phyloP scores from a whole-genome alignment of 2,113 vertebrate species.

The Lanius ludovicianus region DNA sequence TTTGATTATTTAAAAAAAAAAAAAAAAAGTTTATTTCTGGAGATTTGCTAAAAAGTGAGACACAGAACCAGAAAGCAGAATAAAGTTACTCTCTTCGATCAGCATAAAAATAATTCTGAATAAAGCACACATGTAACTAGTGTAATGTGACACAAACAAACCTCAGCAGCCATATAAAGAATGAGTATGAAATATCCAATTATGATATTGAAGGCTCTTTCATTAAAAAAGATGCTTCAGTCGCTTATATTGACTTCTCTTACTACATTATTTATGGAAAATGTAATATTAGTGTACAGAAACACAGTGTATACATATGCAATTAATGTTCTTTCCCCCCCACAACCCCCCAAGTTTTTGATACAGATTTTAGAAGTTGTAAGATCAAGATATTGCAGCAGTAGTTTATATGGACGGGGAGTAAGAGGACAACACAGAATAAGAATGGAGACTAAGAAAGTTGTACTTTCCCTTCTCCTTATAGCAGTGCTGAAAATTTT shows the following conservation, averaged over 20 bases:
- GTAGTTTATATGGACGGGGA: not conserved
- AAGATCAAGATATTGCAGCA: not conserved
- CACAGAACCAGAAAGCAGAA: not conserved
- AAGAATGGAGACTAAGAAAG: not conserved
- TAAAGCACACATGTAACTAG: not conserved
- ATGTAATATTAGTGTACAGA: rapidly evolving
- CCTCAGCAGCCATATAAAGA: not conserved
- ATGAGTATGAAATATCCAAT: not conserved
- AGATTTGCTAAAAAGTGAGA: not conserved
- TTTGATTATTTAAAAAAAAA: not conserved
- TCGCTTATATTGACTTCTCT: not conserved
- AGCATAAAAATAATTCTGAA: not conserved
- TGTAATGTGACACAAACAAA: not conserved
- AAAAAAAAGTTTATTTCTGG: not conserved
- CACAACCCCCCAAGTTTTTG: not conserved
- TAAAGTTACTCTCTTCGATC: not conserved
- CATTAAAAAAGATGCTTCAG: not conserved
- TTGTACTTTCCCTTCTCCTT: not conserved
- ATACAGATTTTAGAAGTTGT: not conserved
- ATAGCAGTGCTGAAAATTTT: not conserved
- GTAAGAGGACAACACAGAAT: not conserved
- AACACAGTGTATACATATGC: not conserved
- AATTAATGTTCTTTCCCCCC: not conserved
- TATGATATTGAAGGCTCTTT: not conserved
- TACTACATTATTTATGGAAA: not conserved